Evolutionary conservation across 2,113 vertebrate genomes (phyloP).

Genomic region (Chaetura pelagica): DNA sequence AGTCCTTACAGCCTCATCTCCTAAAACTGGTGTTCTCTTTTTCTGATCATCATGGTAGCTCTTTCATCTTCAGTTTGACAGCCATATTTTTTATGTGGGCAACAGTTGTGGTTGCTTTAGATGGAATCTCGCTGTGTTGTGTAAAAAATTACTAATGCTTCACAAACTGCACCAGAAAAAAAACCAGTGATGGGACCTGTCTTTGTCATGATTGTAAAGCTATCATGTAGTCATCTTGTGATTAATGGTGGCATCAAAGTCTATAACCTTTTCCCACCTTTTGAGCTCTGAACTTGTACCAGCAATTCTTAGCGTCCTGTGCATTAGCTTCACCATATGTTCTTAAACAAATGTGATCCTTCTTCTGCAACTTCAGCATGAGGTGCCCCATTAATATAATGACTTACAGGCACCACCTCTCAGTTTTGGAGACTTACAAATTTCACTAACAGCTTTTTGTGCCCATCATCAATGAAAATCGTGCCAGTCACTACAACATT

Average conservation of each 20-base stretch:
- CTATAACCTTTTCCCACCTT: background rate
- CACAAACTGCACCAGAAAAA: background rate
- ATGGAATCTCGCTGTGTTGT: background rate
- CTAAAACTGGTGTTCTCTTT: background rate
- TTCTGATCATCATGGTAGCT: background rate
- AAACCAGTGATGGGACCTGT: fast-evolving
- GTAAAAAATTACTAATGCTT: background rate
- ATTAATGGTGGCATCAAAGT: background rate
- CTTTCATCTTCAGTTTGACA: background rate
- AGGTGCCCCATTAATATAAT: background rate
- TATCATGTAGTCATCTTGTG: background rate
- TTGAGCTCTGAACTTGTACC: background rate
- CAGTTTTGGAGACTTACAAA: background rate
- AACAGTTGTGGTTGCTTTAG: background rate
- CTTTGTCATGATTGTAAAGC: background rate
- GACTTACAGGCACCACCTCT: fast-evolving
- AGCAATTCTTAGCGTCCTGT: background rate
- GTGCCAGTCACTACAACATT: background rate
- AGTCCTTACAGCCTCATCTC: background rate
- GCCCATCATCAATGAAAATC: background rate
- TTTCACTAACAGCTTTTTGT: background rate
- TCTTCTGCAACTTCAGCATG: background rate
- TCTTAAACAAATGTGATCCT: background rate
- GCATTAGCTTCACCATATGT: fast-evolving
- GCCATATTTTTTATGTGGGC: background rate